phyloP scores from a whole-genome alignment of 2,888 invertebrate species.

The Cataglyphis cursor region DNA sequence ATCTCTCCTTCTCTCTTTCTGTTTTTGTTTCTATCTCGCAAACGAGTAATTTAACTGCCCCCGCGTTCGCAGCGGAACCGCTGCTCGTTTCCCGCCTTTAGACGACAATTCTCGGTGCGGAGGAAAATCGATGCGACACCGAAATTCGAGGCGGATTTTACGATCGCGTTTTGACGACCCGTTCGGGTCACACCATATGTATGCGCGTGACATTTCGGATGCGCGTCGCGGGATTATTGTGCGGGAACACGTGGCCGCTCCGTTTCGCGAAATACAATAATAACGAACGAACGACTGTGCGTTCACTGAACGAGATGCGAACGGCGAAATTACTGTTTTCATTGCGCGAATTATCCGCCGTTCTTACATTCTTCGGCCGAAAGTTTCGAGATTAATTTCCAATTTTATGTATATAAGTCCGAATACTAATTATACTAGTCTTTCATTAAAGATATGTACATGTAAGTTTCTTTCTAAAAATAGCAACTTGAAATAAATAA shows the following conservation, averaged over 20 bases:
- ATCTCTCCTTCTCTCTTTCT: not conserved
- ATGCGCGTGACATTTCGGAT: not conserved
- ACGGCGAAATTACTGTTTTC: not conserved
- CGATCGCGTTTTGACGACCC: not conserved
- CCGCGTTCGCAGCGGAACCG: conserved; percentile 27
- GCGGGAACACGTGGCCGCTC: conserved; percentile 3
- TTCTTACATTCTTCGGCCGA: not conserved
- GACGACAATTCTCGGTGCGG: conserved; percentile 1
- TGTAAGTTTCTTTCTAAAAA: not conserved
- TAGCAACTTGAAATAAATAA: not conserved
- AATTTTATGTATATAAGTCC: not conserved
- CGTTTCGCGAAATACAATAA: conserved; percentile 3
- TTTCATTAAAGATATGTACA: not conserved
- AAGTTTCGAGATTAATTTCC: not conserved
- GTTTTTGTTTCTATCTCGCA: not conserved
- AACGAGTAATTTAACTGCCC: conserved; percentile 34
- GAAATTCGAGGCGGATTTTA: conserved; percentile 9
- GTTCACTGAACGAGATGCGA: not conserved
- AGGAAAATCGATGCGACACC: conserved; percentile 20
- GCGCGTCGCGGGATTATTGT: not conserved
- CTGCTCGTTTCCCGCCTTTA: conserved; percentile 16
- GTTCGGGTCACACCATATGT: not conserved
- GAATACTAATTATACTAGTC: not conserved
- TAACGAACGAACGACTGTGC: not conserved
- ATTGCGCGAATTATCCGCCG: not conserved